A percentile compares a stretch with the other conserved stretches of the same genome.
phyloP scores from a whole-genome alignment of 2,113 vertebrate species.

The Oceanites oceanicus region DNA sequence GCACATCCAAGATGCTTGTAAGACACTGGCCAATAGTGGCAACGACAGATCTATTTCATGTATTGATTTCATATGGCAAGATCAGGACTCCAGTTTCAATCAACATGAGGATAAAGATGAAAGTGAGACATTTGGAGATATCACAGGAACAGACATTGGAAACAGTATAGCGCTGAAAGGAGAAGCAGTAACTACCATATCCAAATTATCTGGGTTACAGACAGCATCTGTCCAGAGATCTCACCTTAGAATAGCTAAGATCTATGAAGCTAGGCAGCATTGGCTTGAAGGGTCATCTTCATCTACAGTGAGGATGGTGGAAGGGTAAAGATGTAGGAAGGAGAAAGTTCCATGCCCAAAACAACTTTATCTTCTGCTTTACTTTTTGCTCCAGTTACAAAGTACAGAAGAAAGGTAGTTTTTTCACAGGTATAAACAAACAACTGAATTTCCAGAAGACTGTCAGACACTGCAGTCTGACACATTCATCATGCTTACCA shows the following conservation, averaged over 20 bases:
- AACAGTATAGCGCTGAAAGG: background rate
- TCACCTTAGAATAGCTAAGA: background rate
- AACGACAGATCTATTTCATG: background rate
- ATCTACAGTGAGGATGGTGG: background rate
- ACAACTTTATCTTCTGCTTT: background rate
- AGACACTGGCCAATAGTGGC: background rate
- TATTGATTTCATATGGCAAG: slow-evolving; percentile 3
- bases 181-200: background rate
- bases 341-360: background rate
- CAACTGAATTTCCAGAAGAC: background rate
- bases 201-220: background rate
- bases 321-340: background rate
- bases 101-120: background rate
- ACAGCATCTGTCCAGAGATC: background rate
- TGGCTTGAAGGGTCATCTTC: background rate
- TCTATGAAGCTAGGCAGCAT: background rate
- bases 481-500: background rate
- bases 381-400: background rate
- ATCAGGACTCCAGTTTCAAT: background rate
- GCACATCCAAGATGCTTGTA: background rate
- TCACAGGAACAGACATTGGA: background rate
- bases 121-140: slow-evolving; percentile 29
- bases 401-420: background rate
- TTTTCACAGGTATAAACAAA: background rate
- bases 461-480: background rate